These are phyloP conservation scores for Psophia crepitans DNA, from an alignment of 2,113 vertebrate genomes.

Conservation along the genomic window DNA sequence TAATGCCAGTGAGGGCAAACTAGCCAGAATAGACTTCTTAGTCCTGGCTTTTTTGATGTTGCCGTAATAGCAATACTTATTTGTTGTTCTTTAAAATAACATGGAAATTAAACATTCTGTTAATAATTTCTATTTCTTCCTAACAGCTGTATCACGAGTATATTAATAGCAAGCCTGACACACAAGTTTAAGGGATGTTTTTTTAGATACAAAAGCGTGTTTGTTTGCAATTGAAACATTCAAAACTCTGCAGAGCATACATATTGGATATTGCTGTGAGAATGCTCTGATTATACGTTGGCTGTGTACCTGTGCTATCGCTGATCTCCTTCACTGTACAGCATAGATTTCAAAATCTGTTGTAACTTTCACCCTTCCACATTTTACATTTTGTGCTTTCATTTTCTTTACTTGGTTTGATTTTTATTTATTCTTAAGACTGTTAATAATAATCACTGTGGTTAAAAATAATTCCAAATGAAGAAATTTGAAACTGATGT, in stretches of 20 bases:
- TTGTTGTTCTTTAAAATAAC: neutral
- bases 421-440: neutral
- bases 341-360: neutral
- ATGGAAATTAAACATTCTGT: neutral
- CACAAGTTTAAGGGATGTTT: neutral
- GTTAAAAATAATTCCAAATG: neutral
- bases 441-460: neutral
- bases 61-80: neutral
- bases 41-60: neutral
- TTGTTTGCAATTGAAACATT: neutral
- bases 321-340: neutral
- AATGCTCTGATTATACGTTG: neutral
- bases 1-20: neutral
- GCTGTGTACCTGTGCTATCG: neutral
- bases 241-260: neutral
- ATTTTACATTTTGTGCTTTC: neutral
- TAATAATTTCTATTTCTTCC: neutral
- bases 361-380: neutral
- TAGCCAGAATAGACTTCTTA: neutral
- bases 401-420: neutral
- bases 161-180: neutral
- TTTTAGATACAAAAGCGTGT: neutral
- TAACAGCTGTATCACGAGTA: rapidly evolving
- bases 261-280: neutral
- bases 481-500: neutral